These are phyloP conservation scores for Alexandromys fortis DNA, from an alignment of 2,113 vertebrate genomes.

Conservation along the genomic window DNA sequence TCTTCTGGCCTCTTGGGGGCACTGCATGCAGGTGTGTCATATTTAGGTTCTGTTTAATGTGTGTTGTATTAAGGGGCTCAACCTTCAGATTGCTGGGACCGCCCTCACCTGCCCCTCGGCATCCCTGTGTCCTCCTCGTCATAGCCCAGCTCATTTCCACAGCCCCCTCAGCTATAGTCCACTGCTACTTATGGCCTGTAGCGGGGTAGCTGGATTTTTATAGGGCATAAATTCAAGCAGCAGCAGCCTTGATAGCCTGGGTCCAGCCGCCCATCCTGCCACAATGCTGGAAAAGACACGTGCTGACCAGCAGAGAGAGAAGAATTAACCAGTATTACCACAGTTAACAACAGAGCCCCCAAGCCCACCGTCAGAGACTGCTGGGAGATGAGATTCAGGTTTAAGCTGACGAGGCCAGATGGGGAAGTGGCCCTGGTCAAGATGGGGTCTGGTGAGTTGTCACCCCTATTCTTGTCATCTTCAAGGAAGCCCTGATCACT, in stretches of 20 bases:
- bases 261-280: not conserved
- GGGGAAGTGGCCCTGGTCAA: not conserved
- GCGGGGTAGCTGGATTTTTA: not conserved
- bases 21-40: not conserved
- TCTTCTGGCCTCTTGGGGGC: not conserved
- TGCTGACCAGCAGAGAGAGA: not conserved
- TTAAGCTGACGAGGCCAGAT: not conserved
- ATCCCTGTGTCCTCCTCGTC: not conserved
- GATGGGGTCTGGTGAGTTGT: not conserved
- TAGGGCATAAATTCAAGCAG: not conserved
- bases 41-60: not conserved
- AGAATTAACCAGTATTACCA: not conserved
- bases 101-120: not conserved
- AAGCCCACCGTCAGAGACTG: not conserved
- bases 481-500: not conserved
- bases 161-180: no score
- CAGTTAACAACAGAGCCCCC: not conserved
- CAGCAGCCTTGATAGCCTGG: not conserved
- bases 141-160: no score
- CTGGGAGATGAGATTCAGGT: not conserved
- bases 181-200: fast-evolving
- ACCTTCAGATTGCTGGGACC: not conserved
- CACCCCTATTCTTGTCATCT: not conserved
- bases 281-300: not conserved
- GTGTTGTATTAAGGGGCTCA: not conserved